A percentile compares a stretch with the other conserved stretches of the same genome.
phyloP scores from a whole-genome alignment of 2,797 vertebrate genomes.

The Eurystomus glaucurus region DNA sequence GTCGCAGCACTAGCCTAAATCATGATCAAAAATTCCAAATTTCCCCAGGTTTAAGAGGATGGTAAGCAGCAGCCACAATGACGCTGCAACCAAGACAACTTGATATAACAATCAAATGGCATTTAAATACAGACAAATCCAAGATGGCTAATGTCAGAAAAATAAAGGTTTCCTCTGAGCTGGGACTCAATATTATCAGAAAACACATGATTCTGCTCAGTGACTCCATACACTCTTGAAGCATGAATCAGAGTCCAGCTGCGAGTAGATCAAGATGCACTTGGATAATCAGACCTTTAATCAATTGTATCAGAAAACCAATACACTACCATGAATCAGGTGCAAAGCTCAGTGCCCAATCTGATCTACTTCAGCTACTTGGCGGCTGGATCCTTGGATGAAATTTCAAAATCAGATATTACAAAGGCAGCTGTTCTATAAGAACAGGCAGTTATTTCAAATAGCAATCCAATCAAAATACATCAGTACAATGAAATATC shows the following conservation, averaged over 20 bases:
- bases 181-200: neutral
- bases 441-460: neutral
- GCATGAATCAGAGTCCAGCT: neutral
- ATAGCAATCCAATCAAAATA: neutral
- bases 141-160: neutral
- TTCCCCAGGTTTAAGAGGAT: neutral
- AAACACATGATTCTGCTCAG: neutral
- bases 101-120: neutral
- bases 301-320: neutral
- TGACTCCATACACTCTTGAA: neutral
- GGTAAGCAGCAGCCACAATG: neutral
- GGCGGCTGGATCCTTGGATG: neutral
- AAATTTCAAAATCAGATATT: neutral
- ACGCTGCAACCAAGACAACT: neutral
- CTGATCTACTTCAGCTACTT: neutral
- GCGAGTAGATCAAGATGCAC: fast-evolving
- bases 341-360: neutral
- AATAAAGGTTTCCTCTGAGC: neutral
- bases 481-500: neutral
- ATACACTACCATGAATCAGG: neutral
- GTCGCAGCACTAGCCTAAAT: neutral
- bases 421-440: neutral
- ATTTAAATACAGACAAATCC: neutral
- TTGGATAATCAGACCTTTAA: neutral
- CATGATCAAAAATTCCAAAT: neutral